A percentile compares a stretch with the other conserved stretches of the same genome.
Conservation (phyloP, 2,797 vertebrate genomes). For the Labroides dimidiatus region DNA sequence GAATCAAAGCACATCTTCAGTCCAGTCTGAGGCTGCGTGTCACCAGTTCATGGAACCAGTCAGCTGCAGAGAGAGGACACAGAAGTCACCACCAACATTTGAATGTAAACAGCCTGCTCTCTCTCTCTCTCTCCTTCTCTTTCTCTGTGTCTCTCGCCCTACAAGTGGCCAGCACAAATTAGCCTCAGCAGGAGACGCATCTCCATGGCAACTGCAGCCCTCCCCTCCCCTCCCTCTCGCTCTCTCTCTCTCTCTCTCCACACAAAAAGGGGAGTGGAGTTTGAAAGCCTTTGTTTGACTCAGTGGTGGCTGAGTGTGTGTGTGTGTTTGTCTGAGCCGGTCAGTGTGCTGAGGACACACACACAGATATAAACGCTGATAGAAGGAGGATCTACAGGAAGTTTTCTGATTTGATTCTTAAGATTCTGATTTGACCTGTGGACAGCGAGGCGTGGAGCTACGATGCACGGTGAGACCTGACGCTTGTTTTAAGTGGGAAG, state of each 20-base stretch:
- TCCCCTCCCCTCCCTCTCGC: slow-evolving; percentile 55
- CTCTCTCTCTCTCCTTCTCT: not conserved
- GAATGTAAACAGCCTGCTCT: slow-evolving; percentile 62
- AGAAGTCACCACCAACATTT: slow-evolving; percentile 43
- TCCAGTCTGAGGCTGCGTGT: too few species aligned
- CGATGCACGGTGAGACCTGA: slow-evolving; percentile 66
- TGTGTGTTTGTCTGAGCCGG: slow-evolving; percentile 11
- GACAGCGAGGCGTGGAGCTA: not conserved
- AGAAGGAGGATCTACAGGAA: slow-evolving; percentile 28
- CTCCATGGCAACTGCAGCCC: slow-evolving; percentile 79
- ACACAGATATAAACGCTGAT: not conserved
- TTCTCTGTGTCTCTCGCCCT: slow-evolving; percentile 50
- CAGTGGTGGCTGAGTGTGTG: slow-evolving; percentile 20
- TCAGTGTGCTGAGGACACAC: slow-evolving; percentile 3
- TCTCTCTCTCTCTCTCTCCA: slow-evolving; percentile 27
- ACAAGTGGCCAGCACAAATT: slow-evolving; percentile 83
- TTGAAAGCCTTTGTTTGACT: slow-evolving; percentile 81
- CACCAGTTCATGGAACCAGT: too few species aligned
- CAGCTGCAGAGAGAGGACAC: too few species aligned
- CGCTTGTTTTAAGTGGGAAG: slow-evolving; percentile 10
- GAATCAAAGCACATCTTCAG: not conserved
- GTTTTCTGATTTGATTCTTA: slow-evolving; percentile 30
- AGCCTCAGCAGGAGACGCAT: slow-evolving; percentile 84
- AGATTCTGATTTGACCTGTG: not conserved
- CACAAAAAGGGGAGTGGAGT: slow-evolving; percentile 79